Conservation (phyloP, 2,797 vertebrate species). For the Discoglossus pictus region DNA sequence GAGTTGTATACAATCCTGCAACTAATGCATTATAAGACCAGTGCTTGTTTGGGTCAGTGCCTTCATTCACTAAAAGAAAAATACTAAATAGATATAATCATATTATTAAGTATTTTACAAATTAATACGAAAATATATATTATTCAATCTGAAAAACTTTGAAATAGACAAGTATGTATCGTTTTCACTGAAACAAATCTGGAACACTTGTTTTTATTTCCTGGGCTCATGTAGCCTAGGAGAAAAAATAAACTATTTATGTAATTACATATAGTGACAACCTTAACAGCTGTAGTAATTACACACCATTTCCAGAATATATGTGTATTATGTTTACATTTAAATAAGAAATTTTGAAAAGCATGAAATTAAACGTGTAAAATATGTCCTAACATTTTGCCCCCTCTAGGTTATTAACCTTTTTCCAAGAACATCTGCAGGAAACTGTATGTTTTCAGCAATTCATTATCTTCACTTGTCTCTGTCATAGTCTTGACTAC, state of each 20-base stretch:
- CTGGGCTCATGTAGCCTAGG: background rate
- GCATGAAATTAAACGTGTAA: conserved; percentile 1
- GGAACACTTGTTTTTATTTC: conserved; percentile 8
- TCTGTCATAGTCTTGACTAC: conserved; percentile 55
- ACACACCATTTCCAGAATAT: background rate
- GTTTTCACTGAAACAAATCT: background rate
- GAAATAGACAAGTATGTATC: no score
- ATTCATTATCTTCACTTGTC: conserved; percentile 62
- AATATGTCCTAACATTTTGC: conserved; percentile 35
- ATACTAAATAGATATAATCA: no score
- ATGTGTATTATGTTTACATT: background rate
- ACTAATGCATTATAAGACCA: no score
- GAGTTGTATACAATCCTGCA: no score
- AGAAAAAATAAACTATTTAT: background rate
- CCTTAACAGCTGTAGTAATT: conserved; percentile 11
- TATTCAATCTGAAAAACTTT: no score
- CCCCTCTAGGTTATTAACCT: conserved; percentile 64
- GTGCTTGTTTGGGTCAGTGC: no score
- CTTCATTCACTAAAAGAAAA: no score
- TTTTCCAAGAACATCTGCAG: conserved; percentile 56
- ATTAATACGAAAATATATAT: no score
- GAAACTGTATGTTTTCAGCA: conserved; percentile 55
- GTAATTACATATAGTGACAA: background rate
- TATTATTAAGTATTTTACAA: no score
- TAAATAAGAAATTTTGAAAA: conserved; percentile 22